Base-by-base conservation (phyloP, 2,888 invertebrate species). In the Cryptus viduatorius region DNA sequence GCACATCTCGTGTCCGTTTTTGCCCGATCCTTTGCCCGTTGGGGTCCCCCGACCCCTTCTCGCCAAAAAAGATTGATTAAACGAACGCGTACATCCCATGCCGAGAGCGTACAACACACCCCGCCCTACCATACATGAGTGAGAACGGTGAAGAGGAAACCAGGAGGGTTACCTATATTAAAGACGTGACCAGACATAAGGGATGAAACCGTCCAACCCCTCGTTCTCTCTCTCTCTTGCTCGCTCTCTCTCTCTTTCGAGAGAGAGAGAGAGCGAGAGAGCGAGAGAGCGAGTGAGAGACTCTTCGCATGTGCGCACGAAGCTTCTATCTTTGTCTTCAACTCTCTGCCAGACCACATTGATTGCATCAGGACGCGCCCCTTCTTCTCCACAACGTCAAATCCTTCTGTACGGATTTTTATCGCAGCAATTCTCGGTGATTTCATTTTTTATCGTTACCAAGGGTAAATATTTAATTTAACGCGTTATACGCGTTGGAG, bases 181-280 rank as follows among this genome's bases (percentile, higher is more conserved):
- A 92, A 93, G 90, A 93, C 92, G 92, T 92, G 93, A 92, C 93
- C 91, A 88, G 89, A 90, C 92, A 92, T 90, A 91, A 91, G 90
- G 90, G 90, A 90, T 90, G 87, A 83, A 88, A 87, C 88, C 53
- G 68, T 65, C 72, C 68, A 67, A 46, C 71, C 50, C 37, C 71
- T 71, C 73, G 12, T 42, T 69, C 67, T 69, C 50, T 79, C 73
- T 56, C 76, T 64, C 24, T 24, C 24, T 24, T 3, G 1, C 24
- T 24, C 2, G 1, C 59, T 56, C 46, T 1, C 73, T 56, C 76
- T 64, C 24, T 24, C 24, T 24, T 3, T 56, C 46, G 24, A 24
- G 53, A 64, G 53, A 59, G 64, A 31, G 61, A 64, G 69, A 48
- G 75, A 81, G 72, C 64, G 80, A 75, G 79, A 67, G 71, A 75